Evolutionary conservation across 2,113 vertebrate genomes (phyloP), one percentile per base, ranked within the genome.

Genomic region (Rhombomys opimus): DNA sequence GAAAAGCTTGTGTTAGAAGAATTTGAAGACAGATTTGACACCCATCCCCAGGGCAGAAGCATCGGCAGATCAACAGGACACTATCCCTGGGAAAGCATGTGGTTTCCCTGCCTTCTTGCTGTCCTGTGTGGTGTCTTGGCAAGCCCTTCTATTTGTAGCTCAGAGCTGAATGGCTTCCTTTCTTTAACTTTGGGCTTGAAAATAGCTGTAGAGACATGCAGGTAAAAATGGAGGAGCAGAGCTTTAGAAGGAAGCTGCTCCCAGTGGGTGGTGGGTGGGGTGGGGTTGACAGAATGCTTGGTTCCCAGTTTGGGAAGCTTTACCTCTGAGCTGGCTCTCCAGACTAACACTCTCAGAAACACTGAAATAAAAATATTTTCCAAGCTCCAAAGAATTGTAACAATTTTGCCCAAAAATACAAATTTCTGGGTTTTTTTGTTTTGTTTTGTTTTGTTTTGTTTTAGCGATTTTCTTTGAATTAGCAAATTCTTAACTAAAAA

Each of bases 241-340:
- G 46, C 85, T 54, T 77, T 72, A 75, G 23, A 96, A 41, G 32
- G 7, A 87, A 89, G 18, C 22, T 76, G 8, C 22, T 10, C 35
- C 70, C 2, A 2, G 35, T 38, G 72, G 7, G 18, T 38, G 35
- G 70, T 38, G 35, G 70, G 17, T 46, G 46, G 46, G 46, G 46
- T 46, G 35, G 2, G 15, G 35, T 20, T 18, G 72, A 94, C 67
- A 87, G 22, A 70, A 87, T 80, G 46, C 27, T 94, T 95, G 93
- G 84, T 93, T 90, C 65, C 93, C 35, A 88, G 38, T 18, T 87
- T 87, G 91, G 81, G 54, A 41, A 68, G 27, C 46, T 20, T 50
- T 38, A 73, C 61, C 22, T 94, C 91, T 68, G 25, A 54, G n/a
- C 86, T 97, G 38, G 61, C 84, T 95, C 68, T 78, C 94, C 92